phyloP scores from a whole-genome alignment of 2,888 invertebrate species.

The Plagiodera versicolora region DNA sequence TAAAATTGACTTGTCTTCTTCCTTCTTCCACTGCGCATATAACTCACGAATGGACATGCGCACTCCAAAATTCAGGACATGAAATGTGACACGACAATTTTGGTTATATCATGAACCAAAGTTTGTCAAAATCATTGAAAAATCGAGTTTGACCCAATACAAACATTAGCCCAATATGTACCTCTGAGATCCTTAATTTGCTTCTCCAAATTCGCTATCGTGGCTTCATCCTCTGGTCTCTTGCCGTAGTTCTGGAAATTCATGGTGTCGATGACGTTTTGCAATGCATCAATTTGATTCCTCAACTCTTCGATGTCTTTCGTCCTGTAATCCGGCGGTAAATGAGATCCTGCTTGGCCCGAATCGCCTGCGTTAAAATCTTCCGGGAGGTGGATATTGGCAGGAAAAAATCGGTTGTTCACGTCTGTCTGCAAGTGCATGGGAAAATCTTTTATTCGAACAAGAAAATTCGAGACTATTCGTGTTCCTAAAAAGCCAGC shows the following conservation, averaged over 20 bases:
- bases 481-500: too few relatives aligned
- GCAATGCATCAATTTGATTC: slow-evolving; percentile 45
- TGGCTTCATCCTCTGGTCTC: slow-evolving; percentile 43
- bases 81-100: too few relatives aligned
- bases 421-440: neutral
- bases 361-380: neutral
- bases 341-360: slow-evolving; percentile 3
- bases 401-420: neutral
- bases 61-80: too few relatives aligned
- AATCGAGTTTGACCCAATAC: too few relatives aligned
- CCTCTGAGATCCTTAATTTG: slow-evolving; percentile 46
- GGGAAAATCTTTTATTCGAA: too few relatives aligned
- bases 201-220: slow-evolving; percentile 42
- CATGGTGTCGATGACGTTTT: slow-evolving; percentile 44
- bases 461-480: too few relatives aligned
- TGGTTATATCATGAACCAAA: too few relatives aligned
- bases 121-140: too few relatives aligned
- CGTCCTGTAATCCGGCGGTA: neutral
- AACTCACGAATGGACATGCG: too few relatives aligned
- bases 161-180: slow-evolving; percentile 5
- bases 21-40: too few relatives aligned
- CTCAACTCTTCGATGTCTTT: slow-evolving; percentile 41
- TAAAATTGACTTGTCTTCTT: too few relatives aligned
- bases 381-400: neutral
- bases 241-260: slow-evolving; percentile 43